These are phyloP conservation scores for Spodoptera littoralis DNA, from an alignment of 2,888 invertebrate species.

Conservation along the genomic window DNA sequence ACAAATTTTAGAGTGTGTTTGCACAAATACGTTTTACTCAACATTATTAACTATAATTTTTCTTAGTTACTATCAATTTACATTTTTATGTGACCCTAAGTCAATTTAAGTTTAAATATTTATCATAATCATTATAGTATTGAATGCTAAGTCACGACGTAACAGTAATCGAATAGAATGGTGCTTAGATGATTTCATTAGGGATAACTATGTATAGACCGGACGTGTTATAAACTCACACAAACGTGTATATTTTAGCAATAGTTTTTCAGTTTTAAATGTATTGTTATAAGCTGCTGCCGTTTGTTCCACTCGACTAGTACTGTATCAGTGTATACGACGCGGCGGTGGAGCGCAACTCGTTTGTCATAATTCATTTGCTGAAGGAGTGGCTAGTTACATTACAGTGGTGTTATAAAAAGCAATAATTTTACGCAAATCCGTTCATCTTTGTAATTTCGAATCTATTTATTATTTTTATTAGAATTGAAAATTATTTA, in stretches of 20 bases:
- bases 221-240: conserved; percentile 72
- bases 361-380: conserved; percentile 68
- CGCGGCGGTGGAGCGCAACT: conserved; percentile 54
- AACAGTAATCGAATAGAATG: conserved; percentile 88
- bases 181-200: conserved; percentile 87
- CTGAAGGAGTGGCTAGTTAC: conserved; percentile 62
- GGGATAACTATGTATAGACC: conserved; percentile 80
- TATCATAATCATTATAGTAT: conserved; percentile 80
- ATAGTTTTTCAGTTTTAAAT: conserved; percentile 68
- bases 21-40: conserved; percentile 85
- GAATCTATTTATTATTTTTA: conserved; percentile 80
- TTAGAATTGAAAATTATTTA: conserved; percentile 84
- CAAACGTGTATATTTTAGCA: conserved; percentile 71
- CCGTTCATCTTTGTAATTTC: conserved; percentile 68
- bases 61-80: conserved; percentile 75
- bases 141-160: conserved; percentile 83
- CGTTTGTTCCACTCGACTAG: conserved; percentile 58
- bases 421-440: conserved; percentile 69
- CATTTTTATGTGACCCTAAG: conserved; percentile 79
- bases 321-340: conserved; percentile 70
- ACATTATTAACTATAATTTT: conserved; percentile 75
- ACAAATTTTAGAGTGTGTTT: conserved; percentile 80
- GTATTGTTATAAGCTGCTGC: conserved; percentile 55
- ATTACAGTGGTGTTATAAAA: conserved; percentile 63
- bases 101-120: conserved; percentile 81